Conservation (phyloP, 2,888 invertebrate genomes). For the Acrobasis consociella region DNA sequence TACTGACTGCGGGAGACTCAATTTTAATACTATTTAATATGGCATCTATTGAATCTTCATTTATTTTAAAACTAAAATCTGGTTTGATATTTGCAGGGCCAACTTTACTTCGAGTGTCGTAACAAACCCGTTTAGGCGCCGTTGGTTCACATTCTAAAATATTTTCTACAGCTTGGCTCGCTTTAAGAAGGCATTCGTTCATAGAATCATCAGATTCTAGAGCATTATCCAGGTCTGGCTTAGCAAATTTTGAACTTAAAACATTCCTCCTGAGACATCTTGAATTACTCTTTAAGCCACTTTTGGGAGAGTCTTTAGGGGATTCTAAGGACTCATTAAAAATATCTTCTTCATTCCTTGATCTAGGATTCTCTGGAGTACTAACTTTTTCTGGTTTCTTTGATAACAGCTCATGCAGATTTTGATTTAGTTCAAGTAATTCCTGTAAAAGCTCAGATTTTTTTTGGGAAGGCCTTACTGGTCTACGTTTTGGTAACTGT, state of each 20-base stretch:
- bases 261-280: slow-evolving; percentile 69
- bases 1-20: slow-evolving; percentile 57
- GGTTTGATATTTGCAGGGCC: slow-evolving; percentile 36
- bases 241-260: slow-evolving; percentile 68
- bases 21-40: slow-evolving; percentile 65
- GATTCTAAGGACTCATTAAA: slow-evolving; percentile 61
- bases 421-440: slow-evolving; percentile 70
- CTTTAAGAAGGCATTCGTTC: slow-evolving; percentile 75
- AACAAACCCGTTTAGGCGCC: slow-evolving; percentile 48
- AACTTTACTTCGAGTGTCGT: slow-evolving; percentile 39
- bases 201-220: slow-evolving; percentile 78
- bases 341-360: slow-evolving; percentile 69
- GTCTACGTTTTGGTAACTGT: slow-evolving; percentile 58
- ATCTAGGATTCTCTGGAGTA: slow-evolving; percentile 47
- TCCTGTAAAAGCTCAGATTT: slow-evolving; percentile 70
- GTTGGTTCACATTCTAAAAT: slow-evolving; percentile 47
- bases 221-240: slow-evolving; percentile 63
- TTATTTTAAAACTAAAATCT: slow-evolving; percentile 52
- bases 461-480: slow-evolving; percentile 55
- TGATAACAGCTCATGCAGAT: slow-evolving; percentile 62
- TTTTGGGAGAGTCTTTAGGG: slow-evolving; percentile 56
- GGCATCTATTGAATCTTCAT: slow-evolving; percentile 70
- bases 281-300: slow-evolving; percentile 52
- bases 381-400: slow-evolving; percentile 46
- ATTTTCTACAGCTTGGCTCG: slow-evolving; percentile 74